Evolutionary conservation across 2,113 vertebrate species (phyloP).

Genomic region (Collichthys lucidus): DNA sequence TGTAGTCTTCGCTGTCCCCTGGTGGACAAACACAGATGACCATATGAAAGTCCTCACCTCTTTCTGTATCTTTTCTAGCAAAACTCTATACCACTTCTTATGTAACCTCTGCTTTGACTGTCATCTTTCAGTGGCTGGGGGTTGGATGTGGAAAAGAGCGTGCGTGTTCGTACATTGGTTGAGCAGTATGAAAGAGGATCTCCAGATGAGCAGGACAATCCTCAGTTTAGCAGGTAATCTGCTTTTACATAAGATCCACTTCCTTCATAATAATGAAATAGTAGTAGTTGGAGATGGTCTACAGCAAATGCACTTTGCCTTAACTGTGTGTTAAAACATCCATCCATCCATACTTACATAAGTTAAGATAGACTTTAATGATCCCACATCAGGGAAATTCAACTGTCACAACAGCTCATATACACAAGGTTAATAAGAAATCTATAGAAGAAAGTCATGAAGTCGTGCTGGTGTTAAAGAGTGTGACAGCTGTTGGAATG

Average conservation of each 20-base stretch:
- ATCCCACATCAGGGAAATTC: too few species aligned
- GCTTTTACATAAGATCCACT: neutral
- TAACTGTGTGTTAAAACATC: neutral
- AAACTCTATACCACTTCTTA: neutral
- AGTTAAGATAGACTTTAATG: too few species aligned
- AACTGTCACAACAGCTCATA: too few species aligned
- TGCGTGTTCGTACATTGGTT: conserved; percentile 93
- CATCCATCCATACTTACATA: neutral
- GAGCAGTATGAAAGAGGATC: conserved; percentile 91
- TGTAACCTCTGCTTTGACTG: neutral
- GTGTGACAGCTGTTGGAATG: too few species aligned
- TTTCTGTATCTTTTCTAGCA: neutral
- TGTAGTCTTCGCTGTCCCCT: conserved; percentile 58
- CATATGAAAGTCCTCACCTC: neutral
- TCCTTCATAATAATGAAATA: neutral
- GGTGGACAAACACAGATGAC: conserved; percentile 40
- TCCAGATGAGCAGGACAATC: conserved; percentile 76
- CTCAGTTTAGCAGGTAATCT: conserved; percentile 84
- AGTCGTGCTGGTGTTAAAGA: too few species aligned
- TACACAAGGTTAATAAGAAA: too few species aligned
- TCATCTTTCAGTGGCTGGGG: conserved; percentile 74
- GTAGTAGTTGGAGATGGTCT: neutral
- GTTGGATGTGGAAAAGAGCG: conserved; percentile 84
- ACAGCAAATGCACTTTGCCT: neutral
- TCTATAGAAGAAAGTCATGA: too few species aligned